Base-by-base conservation (phyloP, 2,113 vertebrate genomes). In the Orcinus orca region DNA sequence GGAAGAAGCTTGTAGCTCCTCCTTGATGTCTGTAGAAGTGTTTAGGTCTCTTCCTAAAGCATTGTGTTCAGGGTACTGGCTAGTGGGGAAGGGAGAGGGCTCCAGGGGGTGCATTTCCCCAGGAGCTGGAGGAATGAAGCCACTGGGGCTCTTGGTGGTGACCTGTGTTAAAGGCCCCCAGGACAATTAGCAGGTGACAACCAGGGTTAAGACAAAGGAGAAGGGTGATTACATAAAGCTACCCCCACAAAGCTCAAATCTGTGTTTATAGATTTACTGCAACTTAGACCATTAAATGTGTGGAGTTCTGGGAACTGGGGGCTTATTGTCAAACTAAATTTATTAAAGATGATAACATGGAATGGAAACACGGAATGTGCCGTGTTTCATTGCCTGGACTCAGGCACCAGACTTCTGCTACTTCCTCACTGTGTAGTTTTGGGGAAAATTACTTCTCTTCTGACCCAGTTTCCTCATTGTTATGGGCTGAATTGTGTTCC, bases 371-470 rank as follows among this genome's bases (percentile, higher is more conserved):
- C 1, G 3, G 68, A 23, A 3, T 4, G 1, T 20, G 25, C 21
- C 20, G 5, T 20, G 0, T 44, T 36, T 53, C 33, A 85, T 58
- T 25, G 7, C 7, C 10, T 0, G 23, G 67, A 36, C 65, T 92
- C 23, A 10, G 50, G 74, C 38, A n/a, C n/a, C 63, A 93, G 67
- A 58, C 18, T 58, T 95, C 55, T 53, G 44, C 18, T 2, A 58
- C 31, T 25, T 65, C 55, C 17, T 90, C 21, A 81, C 50, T 85
- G 25, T 93, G 25, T 29, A 38, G 23, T 85, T 63, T 80, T 23
- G 68, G 58, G 6, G 74, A 79, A 86, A 65, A 36, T 68, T 11
- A 44, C 55, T 90, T 80, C n/a, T 77, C 85, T 93, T 74, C 76
- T 73, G n/a, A 88, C 36, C 81, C 71, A 18, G 14, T 82, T 47